These are phyloP conservation scores for Drosophila demipolita DNA, from an alignment of 2,888 invertebrate genomes.

Conservation along the genomic window DNA sequence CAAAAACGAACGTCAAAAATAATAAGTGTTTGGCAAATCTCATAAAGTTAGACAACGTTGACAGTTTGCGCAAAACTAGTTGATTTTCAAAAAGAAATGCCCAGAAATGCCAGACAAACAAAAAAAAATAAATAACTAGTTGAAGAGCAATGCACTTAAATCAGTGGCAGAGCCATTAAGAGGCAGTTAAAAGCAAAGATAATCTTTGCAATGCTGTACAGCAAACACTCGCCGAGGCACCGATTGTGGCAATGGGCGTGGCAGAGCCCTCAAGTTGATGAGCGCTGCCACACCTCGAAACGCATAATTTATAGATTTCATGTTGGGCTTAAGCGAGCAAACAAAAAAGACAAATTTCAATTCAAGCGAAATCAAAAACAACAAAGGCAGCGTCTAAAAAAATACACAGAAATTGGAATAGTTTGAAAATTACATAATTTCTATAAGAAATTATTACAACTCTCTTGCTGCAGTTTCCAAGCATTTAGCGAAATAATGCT, in stretches of 20 bases:
- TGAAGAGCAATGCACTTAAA: slow-evolving; percentile 57
- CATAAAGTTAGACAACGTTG: neutral
- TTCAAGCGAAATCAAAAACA: slow-evolving; percentile 1
- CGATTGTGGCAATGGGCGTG: slow-evolving; percentile 6
- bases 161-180: slow-evolving; percentile 22
- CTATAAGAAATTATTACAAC: neutral
- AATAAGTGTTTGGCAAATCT: neutral
- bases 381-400: slow-evolving; percentile 19
- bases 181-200: slow-evolving; percentile 23
- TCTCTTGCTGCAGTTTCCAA: slow-evolving; percentile 2
- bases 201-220: slow-evolving; percentile 21
- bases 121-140: slow-evolving; percentile 37
- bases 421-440: slow-evolving; percentile 29
- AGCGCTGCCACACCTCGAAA: slow-evolving; percentile 27
- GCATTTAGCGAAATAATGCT: slow-evolving; percentile 38
- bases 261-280: neutral
- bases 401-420: slow-evolving; percentile 12
- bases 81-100: slow-evolving; percentile 1
- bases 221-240: slow-evolving; percentile 18
- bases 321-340: neutral
- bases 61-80: slow-evolving; percentile 17
- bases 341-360: neutral
- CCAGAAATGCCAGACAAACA: slow-evolving; percentile 1
- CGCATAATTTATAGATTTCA: slow-evolving; percentile 31
- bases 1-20: neutral